phyloP scores from a whole-genome alignment of 2,113 vertebrate species.

The Zosterops borbonicus region DNA sequence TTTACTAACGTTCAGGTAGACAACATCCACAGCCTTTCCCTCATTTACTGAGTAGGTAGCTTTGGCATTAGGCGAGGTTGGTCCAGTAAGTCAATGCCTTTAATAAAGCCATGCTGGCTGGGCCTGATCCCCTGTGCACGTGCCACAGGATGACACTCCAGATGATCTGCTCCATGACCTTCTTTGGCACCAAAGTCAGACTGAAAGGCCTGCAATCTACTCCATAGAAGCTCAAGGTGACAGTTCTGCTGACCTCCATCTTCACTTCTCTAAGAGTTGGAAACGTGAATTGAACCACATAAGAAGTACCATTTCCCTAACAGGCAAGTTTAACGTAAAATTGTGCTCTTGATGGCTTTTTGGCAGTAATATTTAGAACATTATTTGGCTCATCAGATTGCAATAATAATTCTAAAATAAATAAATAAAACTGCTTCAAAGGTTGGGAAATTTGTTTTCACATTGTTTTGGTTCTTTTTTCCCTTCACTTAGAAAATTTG shows the following conservation, averaged over 20 bases:
- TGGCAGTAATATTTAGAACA: background rate
- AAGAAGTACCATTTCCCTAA: background rate
- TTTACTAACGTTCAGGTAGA: background rate
- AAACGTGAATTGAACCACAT: background rate
- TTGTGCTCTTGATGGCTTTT: background rate
- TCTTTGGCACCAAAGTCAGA: background rate
- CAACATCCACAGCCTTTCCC: background rate
- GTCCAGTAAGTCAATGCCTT: background rate
- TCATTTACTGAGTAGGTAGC: background rate
- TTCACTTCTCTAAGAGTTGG: background rate
- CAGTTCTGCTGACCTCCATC: background rate
- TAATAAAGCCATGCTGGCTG: background rate
- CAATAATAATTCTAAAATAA: background rate
- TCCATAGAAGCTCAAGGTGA: background rate
- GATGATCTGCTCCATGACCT: background rate
- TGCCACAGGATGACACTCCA: background rate
- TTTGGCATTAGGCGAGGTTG: background rate
- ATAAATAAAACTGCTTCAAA: background rate
- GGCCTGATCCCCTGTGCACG: background rate
- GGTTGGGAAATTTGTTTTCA: background rate
- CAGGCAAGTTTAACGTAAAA: background rate
- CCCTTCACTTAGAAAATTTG: background rate
- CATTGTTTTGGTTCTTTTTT: background rate
- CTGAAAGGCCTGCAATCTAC: background rate
- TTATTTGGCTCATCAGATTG: background rate